These are phyloP conservation scores for Zophobas morio DNA, from an alignment of 1,140 invertebrate species.

Conservation along the genomic window DNA sequence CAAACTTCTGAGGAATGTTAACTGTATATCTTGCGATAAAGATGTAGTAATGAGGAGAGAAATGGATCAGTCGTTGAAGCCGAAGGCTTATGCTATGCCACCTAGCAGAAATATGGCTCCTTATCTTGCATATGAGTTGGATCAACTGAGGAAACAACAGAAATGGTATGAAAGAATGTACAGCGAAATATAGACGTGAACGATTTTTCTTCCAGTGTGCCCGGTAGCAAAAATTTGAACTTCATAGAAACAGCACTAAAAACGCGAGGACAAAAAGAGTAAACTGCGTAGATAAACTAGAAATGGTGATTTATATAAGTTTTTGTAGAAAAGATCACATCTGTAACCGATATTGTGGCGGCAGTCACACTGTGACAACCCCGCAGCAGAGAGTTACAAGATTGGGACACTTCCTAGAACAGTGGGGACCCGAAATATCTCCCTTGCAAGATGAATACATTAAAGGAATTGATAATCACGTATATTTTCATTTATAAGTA, in stretches of 20 bases:
- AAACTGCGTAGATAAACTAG: constrained; percentile 6
- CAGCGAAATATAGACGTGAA: neutral
- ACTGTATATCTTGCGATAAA: constrained; percentile 82
- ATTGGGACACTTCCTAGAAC: constrained; percentile 73
- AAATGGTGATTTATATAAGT: constrained; percentile 27
- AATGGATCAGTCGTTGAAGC: constrained; percentile 68
- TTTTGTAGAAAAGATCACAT: constrained; percentile 70
- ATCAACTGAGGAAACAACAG: constrained; percentile 74
- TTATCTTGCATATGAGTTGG: constrained; percentile 78
- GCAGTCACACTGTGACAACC: constrained; percentile 79
- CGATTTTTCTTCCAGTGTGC: constrained; percentile 58
- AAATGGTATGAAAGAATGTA: constrained; percentile 57
- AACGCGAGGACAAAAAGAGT: constrained; percentile 32
- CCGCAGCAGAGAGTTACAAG: constrained; percentile 75
- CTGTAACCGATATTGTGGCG: constrained; percentile 81
- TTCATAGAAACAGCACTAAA: constrained; percentile 66
- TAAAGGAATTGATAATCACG: constrained; percentile 70
- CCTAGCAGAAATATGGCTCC: constrained; percentile 74
- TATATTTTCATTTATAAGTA: constrained; percentile 44
- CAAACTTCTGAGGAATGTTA: constrained; percentile 71
- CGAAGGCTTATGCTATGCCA: constrained; percentile 67
- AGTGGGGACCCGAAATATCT: constrained; percentile 74
- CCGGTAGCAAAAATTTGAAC: constrained; percentile 67
- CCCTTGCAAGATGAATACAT: constrained; percentile 69
- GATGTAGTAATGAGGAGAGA: constrained; percentile 78